Base-by-base conservation (phyloP, 2,113 vertebrate species). In the Pteruthius melanotis region DNA sequence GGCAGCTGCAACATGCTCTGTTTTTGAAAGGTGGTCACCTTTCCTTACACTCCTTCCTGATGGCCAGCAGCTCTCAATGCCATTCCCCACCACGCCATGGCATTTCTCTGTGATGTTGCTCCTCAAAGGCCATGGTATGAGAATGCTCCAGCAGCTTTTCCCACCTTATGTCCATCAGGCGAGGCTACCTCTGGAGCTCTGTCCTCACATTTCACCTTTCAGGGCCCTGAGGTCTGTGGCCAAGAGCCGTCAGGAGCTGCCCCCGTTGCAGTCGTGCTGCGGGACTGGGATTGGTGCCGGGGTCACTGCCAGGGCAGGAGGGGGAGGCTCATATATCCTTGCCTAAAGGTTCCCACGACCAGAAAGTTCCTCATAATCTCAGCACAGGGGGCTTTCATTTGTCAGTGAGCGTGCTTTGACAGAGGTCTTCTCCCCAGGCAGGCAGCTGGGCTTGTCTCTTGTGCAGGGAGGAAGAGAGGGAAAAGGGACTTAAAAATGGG, bases 331-430 rank as follows among this genome's bases (percentile, higher is more conserved):
- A 45, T 8, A 31, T 68, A 76, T 75, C 71, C 54, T 53, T 37
- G 26, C 57, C 63, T 86, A 70, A 86, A 80, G 24, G 66, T 80
- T 88, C 89, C 76, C 79, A 79, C 1, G 11, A 59, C 45, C 68
- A 92, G 68, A 89, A 92, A 59, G 52, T 54, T 95, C 59, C 63
- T 93, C 64, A 35, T 66, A 69, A 88, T 76, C 76, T 81, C 80
- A 61, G 50, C 2, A 1, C 76, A 70, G 23, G 37, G 22, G 31
- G 45, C 45, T 95, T 88, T 59, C 56, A 45, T 71, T 74, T 90
- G 53, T 56, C 76, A 83, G 7, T 1, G 18, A 72, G 31, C 0
- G 0, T 47, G 42, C 23, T 79, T 80, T 95, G 83, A 77, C 71
- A 90, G 77, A 92, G 50, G 33, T 69, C 90, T 85, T 74, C 70